Conservation (phyloP, 2,113 vertebrate genomes). For the Vicugna pacos region DNA sequence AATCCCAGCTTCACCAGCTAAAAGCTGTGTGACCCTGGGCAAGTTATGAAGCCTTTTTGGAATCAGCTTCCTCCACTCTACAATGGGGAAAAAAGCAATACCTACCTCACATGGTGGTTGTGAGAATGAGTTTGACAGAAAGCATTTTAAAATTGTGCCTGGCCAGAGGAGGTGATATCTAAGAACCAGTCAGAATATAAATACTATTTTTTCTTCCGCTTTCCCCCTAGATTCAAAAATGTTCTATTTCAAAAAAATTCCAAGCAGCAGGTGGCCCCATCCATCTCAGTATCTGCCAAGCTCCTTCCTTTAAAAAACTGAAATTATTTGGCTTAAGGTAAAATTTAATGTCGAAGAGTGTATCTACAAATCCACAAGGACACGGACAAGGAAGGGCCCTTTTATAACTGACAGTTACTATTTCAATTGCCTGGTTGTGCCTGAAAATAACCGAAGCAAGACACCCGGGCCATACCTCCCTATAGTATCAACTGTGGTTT, state of each 20-base stretch:
- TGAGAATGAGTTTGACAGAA: not conserved
- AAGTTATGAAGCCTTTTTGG: not conserved
- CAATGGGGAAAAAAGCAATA: not conserved
- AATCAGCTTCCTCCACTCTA: not conserved
- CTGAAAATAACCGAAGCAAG: slow-evolving; percentile 10
- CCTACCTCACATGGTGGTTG: not conserved
- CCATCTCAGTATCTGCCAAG: slow-evolving; percentile 43
- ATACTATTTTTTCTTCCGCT: not conserved
- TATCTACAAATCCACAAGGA: slow-evolving; percentile 20
- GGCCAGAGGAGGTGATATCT: not conserved
- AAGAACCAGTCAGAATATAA: not conserved
- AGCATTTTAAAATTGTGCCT: not conserved
- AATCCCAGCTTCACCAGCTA: not conserved
- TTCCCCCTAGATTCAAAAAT: not conserved
- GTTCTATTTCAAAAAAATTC: slow-evolving; percentile 49
- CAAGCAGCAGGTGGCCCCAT: not conserved
- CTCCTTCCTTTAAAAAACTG: slow-evolving; percentile 37
- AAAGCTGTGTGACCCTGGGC: not conserved
- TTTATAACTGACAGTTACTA: not conserved
- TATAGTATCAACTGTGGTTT: not conserved
- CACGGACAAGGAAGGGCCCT: not conserved
- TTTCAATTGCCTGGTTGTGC: not conserved
- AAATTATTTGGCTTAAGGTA: slow-evolving; percentile 15
- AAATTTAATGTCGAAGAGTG: not conserved
- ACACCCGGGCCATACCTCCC: not conserved